Base-by-base conservation (phyloP, 2,888 invertebrate species). In the Ferrisia virgata region DNA sequence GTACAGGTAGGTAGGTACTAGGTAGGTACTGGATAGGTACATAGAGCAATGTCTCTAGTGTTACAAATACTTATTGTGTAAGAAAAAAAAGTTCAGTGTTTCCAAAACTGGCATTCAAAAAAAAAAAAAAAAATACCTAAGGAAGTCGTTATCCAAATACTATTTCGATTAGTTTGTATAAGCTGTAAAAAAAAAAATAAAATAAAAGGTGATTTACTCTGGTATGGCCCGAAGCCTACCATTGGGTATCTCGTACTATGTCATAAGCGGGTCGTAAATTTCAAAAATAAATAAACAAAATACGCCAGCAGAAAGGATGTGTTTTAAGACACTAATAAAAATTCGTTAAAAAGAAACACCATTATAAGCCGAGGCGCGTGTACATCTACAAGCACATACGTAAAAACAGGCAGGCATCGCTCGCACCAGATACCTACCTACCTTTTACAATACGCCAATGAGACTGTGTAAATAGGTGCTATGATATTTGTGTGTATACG, bases 241-340 rank as follows among this genome's bases (percentile, higher is more conserved):
- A 6, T 47, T 13, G 43, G 18, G 47, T 43, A 15, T 18, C n/a
- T n/a, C 33, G 72, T 72, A n/a, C 31, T 33, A 28, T 72, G 33
- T 72, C 33, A 72, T 72, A 31, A 8, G 64, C 72, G 18, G 72
- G n/a, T 72, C 72, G 72, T 72, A 72, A 72, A 72, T 72, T 72
- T 72, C n/a, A 13, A 72, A 72, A 72, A 72, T 72, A 72, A 72
- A 72, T 33, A 72, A 72, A 72, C 64, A 25, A 18, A 25, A 22
- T 58, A 33, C 33, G 72, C 33, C 72, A 53, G 4, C 72, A 64
- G 28, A 64, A 31, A 64, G 28, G 64, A 31, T 28, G 28, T 15
- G n/a, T n/a, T n/a, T n/a, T 9, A 25, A 64, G 25, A 4, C 28
- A 28, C 33, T 72, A 72, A 72, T 72, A 64, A 72, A 72, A 72